Conservation (phyloP, 2,888 invertebrate species). For the Xestia ashworthii region DNA sequence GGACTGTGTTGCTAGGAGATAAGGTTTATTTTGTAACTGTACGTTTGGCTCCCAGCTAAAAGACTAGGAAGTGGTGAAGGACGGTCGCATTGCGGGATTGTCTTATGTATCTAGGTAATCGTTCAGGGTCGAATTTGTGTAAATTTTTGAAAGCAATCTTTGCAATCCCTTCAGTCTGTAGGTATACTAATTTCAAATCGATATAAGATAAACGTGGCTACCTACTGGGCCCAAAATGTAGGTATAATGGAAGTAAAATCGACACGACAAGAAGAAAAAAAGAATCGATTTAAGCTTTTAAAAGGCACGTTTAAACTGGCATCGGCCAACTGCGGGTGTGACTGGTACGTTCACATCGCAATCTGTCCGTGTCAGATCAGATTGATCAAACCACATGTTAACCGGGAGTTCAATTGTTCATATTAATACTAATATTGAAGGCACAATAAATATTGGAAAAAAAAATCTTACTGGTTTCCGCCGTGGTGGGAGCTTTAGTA, state of each 20-base stretch:
- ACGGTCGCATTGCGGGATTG: background rate
- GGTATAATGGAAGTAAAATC: too few relatives aligned
- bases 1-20: slow-evolving; percentile 15
- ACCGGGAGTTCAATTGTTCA: background rate
- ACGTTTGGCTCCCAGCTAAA: background rate
- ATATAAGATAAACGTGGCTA: too few relatives aligned
- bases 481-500: background rate
- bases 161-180: background rate
- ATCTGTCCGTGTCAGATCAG: background rate
- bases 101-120: background rate
- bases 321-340: background rate
- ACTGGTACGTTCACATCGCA: background rate
- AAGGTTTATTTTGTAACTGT: background rate
- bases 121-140: background rate
- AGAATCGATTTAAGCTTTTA: background rate
- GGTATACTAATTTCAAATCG: background rate
- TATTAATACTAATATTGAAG: background rate
- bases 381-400: background rate
- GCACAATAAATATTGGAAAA: background rate
- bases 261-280: too few relatives aligned
- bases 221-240: too few relatives aligned
- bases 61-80: background rate
- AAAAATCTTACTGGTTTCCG: slow-evolving; percentile 13
- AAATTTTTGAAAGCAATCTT: background rate
- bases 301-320: background rate